A percentile compares a stretch with the other conserved stretches of the same genome.
These are phyloP conservation scores for Pagetopsis macropterus DNA, from an alignment of 2,797 vertebrate genomes.

Conservation along the genomic window DNA sequence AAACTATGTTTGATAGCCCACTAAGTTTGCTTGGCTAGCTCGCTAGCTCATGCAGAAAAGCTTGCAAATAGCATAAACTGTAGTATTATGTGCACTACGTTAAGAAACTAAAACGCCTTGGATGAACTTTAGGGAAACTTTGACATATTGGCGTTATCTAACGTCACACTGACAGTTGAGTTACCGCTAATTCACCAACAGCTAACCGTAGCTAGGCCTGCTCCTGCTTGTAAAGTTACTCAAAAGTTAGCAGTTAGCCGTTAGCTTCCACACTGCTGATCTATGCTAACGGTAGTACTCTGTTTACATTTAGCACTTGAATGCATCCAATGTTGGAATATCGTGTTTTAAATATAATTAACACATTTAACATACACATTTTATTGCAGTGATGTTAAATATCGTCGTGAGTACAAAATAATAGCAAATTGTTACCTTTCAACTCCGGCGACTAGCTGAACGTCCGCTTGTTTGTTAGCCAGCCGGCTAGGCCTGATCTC, in stretches of 20 bases:
- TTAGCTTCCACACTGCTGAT: conserved; percentile 64
- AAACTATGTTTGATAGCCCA: conserved; percentile 33
- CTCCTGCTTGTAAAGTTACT: conserved; percentile 68
- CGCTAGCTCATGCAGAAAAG: conserved; percentile 6
- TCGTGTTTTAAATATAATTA: not conserved
- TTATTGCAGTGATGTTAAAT: not conserved
- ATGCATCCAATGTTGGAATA: not conserved
- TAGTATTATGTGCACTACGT: not conserved
- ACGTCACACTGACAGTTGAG: too few species aligned
- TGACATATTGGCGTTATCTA: not conserved
- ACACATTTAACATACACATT: rapidly evolving
- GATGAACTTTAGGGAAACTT: conserved; percentile 11
- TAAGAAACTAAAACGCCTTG: not conserved
- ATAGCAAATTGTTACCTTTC: conserved; percentile 68
- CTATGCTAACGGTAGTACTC: conserved; percentile 58
- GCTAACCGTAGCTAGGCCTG: conserved; percentile 40
- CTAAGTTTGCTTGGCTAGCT: conserved; percentile 56
- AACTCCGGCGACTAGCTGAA: conserved; percentile 70
- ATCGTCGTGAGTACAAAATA: not conserved
- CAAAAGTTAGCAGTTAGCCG: conserved; percentile 73
- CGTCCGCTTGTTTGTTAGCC: conserved; percentile 75
- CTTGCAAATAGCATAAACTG: conserved; percentile 15
- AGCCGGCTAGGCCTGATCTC: conserved; percentile 81
- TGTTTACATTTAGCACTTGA: conserved; percentile 62
- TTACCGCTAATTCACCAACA: not conserved